Conservation (phyloP, 2,113 vertebrate species). For the Sinocyclocheilus anshuiensis region DNA sequence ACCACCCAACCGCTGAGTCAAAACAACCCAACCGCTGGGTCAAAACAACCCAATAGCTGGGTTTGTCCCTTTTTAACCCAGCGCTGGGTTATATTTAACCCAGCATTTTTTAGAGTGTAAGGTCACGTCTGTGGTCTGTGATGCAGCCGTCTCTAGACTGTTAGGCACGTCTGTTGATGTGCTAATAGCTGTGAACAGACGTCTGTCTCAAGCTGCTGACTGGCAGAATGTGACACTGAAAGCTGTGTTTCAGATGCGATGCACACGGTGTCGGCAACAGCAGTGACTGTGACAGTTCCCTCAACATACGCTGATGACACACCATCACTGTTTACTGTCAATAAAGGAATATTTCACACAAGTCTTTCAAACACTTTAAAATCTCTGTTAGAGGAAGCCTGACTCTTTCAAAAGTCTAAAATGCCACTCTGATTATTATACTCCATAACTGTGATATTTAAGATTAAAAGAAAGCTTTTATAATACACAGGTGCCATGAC, state of each 20-base stretch:
- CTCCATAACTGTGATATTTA: neutral
- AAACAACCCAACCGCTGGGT: too few species aligned
- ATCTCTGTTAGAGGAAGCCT: slow-evolving; percentile 17
- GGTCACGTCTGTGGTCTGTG: neutral
- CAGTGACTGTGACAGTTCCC: slow-evolving; percentile 24
- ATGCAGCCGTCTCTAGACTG: slow-evolving; percentile 14
- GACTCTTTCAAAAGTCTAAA: neutral
- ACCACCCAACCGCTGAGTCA: too few species aligned
- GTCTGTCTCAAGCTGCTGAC: slow-evolving; percentile 37
- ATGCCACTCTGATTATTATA: neutral
- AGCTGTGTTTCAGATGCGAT: slow-evolving; percentile 40
- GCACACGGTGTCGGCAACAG: slow-evolving; percentile 27
- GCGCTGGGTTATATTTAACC: too few species aligned
- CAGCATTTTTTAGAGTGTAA: neutral
- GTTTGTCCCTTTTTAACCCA: too few species aligned
- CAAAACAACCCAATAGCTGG: too few species aligned
- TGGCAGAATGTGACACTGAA: slow-evolving; percentile 56
- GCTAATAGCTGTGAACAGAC: slow-evolving; percentile 65
- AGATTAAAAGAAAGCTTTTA: neutral
- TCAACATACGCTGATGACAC: slow-evolving; percentile 55
- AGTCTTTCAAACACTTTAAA: neutral
- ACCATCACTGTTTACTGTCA: slow-evolving; percentile 48
- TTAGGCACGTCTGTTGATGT: slow-evolving; percentile 57
- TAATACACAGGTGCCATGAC: neutral
- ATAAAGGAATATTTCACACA: slow-evolving; percentile 31